Evolutionary conservation across 2,888 invertebrate species (phyloP), one percentile per base, ranked within the genome.

Genomic region (Drosophila suboccidentalis): DNA sequence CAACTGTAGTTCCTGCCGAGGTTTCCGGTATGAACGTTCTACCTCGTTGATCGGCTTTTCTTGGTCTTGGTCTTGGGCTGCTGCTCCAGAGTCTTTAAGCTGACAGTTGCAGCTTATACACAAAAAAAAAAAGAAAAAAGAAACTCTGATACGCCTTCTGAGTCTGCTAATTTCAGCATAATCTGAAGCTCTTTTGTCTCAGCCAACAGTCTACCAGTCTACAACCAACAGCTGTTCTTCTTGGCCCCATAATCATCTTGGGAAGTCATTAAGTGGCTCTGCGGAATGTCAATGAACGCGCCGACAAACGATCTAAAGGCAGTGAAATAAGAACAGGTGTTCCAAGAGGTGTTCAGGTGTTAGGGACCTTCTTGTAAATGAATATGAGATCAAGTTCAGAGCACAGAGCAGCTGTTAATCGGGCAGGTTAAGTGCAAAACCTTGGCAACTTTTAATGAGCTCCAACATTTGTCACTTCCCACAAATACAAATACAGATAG

Each of bases 121-220:
- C 46, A 13, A 46, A 72, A 29, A 11, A 29, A 11, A 39, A 13
- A 46, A 72, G 17, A n/a, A 39, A 59, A 44, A 47, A 59, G 38
- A 36, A 49, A 38, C 60, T 69, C 54, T 79, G 89, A 69, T 88
- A 89, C 72, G 87, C 81, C 87, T 75, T 61, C 69, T 89, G 84
- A 74, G 58, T 89, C 73, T 64, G 73, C 84, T 89, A 89, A 89
- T 89, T 89, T 80, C 53, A 81, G 64, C 85, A 68, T 87, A 71
- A 72, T 71, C 78, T 71, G 63, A 61, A 71, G 68, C 57, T 71
- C 57, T 78, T 79, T 66, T 73, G 63, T 78, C 62, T 54, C 34
- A 19, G 11, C 54, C 11, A 11, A 41, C 15, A 38, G 26, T 26
- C 26, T 26, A 26, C 26, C 26, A n/a, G 46, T 55, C 26, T 26